Evolutionary conservation across 2,888 invertebrate species (phyloP).

Genomic region (Agrilus mali): DNA sequence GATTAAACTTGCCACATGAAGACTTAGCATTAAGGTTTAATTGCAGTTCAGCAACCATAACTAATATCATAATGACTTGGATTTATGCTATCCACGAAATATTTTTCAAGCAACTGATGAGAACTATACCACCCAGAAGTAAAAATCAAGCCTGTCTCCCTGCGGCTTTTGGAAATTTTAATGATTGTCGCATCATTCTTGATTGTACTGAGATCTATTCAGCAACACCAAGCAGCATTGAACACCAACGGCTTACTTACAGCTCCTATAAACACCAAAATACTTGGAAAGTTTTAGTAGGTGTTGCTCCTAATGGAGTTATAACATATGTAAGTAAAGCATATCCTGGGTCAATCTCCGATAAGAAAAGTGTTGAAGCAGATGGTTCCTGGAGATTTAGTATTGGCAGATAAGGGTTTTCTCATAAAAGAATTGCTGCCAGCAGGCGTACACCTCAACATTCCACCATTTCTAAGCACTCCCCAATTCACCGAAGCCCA

Average conservation of each 20-base stretch:
- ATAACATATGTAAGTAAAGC: slow-evolving; percentile 1
- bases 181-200: slow-evolving; percentile 8
- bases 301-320: slow-evolving; percentile 20
- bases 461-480: slow-evolving; percentile 15
- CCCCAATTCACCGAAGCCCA: slow-evolving; percentile 14
- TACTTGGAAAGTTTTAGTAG: slow-evolving; percentile 15
- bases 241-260: background rate
- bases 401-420: slow-evolving; percentile 19
- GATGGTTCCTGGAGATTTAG: slow-evolving; percentile 15
- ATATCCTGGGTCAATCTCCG: slow-evolving; percentile 3
- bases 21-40: slow-evolving; percentile 9
- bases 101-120: slow-evolving; percentile 6
- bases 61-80: slow-evolving; percentile 8
- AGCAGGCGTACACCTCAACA: slow-evolving; percentile 16
- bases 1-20: slow-evolving; percentile 7
- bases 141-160: slow-evolving; percentile 10
- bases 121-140: slow-evolving; percentile 4
- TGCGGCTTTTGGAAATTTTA: slow-evolving; percentile 2
- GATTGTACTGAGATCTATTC: slow-evolving; percentile 11
- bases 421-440: slow-evolving; percentile 16
- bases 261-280: slow-evolving; percentile 4
- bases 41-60: slow-evolving; percentile 1
- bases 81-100: slow-evolving; percentile 6
- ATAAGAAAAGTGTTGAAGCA: slow-evolving; percentile 10
- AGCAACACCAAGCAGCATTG: background rate